phyloP scores from a whole-genome alignment of 2,888 invertebrate species.

The Nymphalis c-album region DNA sequence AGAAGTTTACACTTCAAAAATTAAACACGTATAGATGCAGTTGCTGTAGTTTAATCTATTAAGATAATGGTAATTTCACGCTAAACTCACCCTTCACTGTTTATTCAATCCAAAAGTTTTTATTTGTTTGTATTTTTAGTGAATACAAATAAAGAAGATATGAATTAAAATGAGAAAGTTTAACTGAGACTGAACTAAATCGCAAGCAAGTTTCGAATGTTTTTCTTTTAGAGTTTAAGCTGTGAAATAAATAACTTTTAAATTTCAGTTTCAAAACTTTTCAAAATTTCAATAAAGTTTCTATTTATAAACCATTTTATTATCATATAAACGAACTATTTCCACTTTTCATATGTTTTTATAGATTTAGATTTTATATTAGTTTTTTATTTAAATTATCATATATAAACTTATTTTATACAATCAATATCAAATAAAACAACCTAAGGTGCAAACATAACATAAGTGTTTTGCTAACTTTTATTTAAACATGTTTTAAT shows the following conservation, averaged over 20 bases:
- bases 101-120: background rate
- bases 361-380: no score
- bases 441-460: no score
- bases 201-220: constrained; percentile 1
- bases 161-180: constrained; percentile 4
- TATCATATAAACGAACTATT: no score
- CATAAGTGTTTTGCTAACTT: no score
- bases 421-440: no score
- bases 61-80: background rate
- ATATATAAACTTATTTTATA: no score
- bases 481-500: no score
- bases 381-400: no score
- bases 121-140: background rate
- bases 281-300: background rate
- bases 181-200: constrained; percentile 4
- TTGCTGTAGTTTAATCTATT: background rate
- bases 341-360: no score
- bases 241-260: background rate
- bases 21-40: background rate
- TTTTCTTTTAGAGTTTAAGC: background rate
- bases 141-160: background rate
- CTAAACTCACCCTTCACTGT: background rate
- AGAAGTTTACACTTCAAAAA: no score
- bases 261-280: background rate
- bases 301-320: background rate